phyloP scores from a whole-genome alignment of 2,888 invertebrate species.

The Blastobasis lacticolella region DNA sequence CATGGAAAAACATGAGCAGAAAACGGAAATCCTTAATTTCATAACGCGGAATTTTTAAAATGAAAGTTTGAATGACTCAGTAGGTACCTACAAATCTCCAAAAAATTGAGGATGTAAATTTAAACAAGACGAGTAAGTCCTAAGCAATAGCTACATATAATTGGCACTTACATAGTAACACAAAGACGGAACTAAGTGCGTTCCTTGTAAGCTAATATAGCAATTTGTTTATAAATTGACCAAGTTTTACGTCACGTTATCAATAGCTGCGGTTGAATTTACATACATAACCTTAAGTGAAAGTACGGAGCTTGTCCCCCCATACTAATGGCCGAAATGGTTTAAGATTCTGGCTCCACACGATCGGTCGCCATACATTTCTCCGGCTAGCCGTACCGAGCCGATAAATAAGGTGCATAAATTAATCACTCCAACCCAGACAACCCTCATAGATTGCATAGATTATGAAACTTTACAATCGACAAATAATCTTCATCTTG shows the following conservation, averaged over 20 bases:
- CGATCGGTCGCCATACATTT: conserved; percentile 54
- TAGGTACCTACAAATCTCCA: no score
- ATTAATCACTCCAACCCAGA: conserved; percentile 55
- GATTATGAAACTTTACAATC: conserved; percentile 25
- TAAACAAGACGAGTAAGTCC: no score
- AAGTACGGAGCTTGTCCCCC: conserved; percentile 55
- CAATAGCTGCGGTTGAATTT: conserved; percentile 60
- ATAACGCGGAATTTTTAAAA: no score
- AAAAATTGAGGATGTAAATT: no score
- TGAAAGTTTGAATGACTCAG: no score
- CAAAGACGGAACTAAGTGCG: no score
- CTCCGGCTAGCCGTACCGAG: conserved; percentile 51
- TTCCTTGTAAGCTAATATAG: conserved; percentile 1
- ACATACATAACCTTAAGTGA: conserved; percentile 70
- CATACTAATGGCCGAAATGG: conserved; percentile 69
- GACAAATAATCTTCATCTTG: background rate
- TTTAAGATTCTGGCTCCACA: conserved; percentile 65
- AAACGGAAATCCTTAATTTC: no score
- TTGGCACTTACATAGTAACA: no score
- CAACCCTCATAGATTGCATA: conserved; percentile 49
- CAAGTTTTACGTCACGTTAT: conserved; percentile 62
- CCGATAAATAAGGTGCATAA: conserved; percentile 64
- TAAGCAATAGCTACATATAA: no score
- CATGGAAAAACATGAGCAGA: no score
- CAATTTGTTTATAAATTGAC: conserved; percentile 26